Evolutionary conservation across 2,113 vertebrate genomes (phyloP), one percentile per base, ranked within the genome.

Genomic region (Melierax canorus): DNA sequence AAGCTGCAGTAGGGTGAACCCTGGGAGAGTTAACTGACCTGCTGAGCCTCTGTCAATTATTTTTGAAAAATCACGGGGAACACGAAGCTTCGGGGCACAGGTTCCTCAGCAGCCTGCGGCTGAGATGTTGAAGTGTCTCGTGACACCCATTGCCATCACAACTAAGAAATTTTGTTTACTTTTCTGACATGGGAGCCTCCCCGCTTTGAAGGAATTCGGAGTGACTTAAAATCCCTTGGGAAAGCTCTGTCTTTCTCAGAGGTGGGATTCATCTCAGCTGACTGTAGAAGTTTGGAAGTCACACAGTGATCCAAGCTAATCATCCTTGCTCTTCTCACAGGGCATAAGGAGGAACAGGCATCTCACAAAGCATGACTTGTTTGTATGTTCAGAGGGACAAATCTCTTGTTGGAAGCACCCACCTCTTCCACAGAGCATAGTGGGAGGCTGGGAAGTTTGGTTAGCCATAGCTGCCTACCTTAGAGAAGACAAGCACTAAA

Each of bases 41-140:
- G 87, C 91, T 87, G 62, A 94, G 92, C 62, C 41, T 64, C 86
- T 95, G 96, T 79, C 95, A 96, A 88, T 95, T 92, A 90, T 86
- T 95, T 96, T 76, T 94, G 78, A 95, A 97, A 91, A 95, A 94
- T 95, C 91, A 86, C 0, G 0, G 41, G 41, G 58, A 96, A 94
- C 2, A 0, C 0, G 6, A 79, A 90, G 77, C 85, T 95, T 91
- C 1, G 1, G 38, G 78, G 41, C 51, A 27, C 63, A 73, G 60
- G 90, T 79, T 95, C 92, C 84, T 95, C 89, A 91, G 74, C 50
- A 94, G 78, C 73, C 59, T 50, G 66, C 53, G 39, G 53, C 74
- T 73, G 73, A 95, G 66, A 82, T 85, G 80, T 62, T 89, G 85
- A 94, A 96, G 58, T 85, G 84, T 50, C 58, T 81, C 2, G 2